These are phyloP conservation scores for Agrotis puta DNA, from an alignment of 2,888 invertebrate genomes.

Conservation along the genomic window DNA sequence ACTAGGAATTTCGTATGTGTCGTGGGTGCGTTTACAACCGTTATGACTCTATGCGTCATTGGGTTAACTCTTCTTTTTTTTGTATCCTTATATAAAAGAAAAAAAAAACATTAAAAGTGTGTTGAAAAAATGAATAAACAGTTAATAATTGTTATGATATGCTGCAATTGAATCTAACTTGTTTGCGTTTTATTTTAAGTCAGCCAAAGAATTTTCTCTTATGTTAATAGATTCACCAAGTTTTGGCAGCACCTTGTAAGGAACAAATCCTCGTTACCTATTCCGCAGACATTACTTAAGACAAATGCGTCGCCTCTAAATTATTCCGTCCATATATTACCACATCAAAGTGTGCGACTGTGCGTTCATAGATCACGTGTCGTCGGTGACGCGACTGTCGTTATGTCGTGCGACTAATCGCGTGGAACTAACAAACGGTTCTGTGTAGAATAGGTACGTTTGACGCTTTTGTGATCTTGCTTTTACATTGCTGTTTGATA, in stretches of 20 bases:
- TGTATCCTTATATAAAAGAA: no score
- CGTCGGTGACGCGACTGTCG: constrained; percentile 64
- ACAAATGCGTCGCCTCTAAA: constrained; percentile 46
- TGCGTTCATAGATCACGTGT: constrained; percentile 60
- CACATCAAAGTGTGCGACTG: constrained; percentile 57
- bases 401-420: constrained; percentile 72
- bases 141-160: no score
- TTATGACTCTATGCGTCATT: no score
- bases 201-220: not conserved
- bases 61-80: no score
- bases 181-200: not conserved
- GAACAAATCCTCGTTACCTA: constrained; percentile 44
- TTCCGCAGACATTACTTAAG: constrained; percentile 30
- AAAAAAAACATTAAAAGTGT: no score
- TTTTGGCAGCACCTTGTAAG: constrained; percentile 34
- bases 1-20: no score
- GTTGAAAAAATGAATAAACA: no score
- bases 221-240: constrained; percentile 19
- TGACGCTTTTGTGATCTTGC: constrained; percentile 59
- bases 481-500: constrained; percentile 69
- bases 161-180: no score
- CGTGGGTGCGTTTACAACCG: no score
- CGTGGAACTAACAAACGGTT: constrained; percentile 75
- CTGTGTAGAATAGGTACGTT: constrained; percentile 57
- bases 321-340: constrained; percentile 57